These are phyloP conservation scores for Phengaris alcon DNA, from an alignment of 2,888 invertebrate genomes.

Conservation along the genomic window DNA sequence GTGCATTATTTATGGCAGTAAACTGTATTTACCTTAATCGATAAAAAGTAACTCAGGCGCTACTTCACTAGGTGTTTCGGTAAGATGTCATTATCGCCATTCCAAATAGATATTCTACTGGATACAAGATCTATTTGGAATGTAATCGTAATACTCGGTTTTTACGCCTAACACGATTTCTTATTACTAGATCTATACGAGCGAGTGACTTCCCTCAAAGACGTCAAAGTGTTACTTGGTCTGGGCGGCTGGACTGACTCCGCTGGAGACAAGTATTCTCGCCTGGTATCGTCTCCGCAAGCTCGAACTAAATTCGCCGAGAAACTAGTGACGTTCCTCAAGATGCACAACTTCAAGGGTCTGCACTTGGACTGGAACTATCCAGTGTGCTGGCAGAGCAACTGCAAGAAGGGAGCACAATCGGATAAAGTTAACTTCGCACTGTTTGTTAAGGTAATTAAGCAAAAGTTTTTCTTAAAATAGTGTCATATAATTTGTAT, in stretches of 20 bases:
- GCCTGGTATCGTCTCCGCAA: slow-evolving; percentile 83
- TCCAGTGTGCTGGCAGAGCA: slow-evolving; percentile 95
- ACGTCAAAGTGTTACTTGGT: slow-evolving; percentile 85
- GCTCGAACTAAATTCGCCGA: slow-evolving; percentile 85
- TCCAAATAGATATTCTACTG: too few species aligned
- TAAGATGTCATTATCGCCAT: too few species aligned
- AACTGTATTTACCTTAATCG: too few species aligned
- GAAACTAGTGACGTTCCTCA: slow-evolving; percentile 84
- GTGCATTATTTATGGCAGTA: too few species aligned
- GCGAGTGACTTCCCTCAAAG: slow-evolving; percentile 84
- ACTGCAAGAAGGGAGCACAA: slow-evolving; percentile 88
- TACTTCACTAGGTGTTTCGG: too few species aligned
- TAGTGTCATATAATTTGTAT: neutral
- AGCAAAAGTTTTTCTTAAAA: neutral
- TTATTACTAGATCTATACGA: slow-evolving; percentile 85
- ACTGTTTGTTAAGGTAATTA: slow-evolving; percentile 82
- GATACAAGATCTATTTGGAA: too few species aligned
- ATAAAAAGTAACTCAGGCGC: too few species aligned
- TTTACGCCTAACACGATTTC: neutral
- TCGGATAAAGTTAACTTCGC: slow-evolving; percentile 89
- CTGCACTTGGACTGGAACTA: slow-evolving; percentile 97
- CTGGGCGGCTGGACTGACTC: slow-evolving; percentile 98
- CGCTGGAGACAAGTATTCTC: slow-evolving; percentile 91
- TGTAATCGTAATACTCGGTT: neutral
- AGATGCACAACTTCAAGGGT: slow-evolving; percentile 89